Conservation (phyloP, 2,888 invertebrate species). For the Heteropelma amictum region DNA sequence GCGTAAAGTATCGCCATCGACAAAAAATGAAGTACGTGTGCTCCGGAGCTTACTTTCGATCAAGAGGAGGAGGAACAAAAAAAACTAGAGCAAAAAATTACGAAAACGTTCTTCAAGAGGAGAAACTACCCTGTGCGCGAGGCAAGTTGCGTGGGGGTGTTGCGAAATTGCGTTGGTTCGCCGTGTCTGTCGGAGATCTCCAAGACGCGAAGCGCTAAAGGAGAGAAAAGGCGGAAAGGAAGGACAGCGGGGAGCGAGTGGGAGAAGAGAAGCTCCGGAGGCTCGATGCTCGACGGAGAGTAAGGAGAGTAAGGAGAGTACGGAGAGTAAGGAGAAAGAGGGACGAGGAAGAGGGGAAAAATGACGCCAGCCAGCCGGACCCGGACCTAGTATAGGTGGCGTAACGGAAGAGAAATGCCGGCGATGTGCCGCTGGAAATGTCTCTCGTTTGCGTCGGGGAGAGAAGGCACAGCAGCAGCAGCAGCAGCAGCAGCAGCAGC, state of each 20-base stretch:
- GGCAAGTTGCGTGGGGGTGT: background rate
- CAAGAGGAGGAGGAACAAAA: background rate
- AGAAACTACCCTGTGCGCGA: background rate
- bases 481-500: too few relatives aligned
- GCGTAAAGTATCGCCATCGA: too few relatives aligned
- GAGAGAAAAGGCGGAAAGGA: too few relatives aligned
- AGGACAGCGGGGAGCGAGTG: background rate
- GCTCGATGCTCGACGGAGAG: slow-evolving; percentile 27
- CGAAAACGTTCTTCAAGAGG: background rate
- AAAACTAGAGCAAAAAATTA: background rate
- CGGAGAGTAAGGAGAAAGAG: slow-evolving; percentile 17
- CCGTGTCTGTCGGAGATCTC: slow-evolving; percentile 15
- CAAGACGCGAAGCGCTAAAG: slow-evolving; percentile 19
- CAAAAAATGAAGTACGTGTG: too few relatives aligned
- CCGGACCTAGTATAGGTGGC: slow-evolving; percentile 75
- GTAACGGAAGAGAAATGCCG: slow-evolving; percentile 71
- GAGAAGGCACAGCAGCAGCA: slow-evolving; percentile 69
- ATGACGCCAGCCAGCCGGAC: slow-evolving; percentile 70
- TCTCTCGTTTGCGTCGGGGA: slow-evolving; percentile 57
- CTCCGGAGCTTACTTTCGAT: too few relatives aligned
- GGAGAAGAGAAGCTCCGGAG: slow-evolving; percentile 23
- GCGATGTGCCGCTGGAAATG: slow-evolving; percentile 41
- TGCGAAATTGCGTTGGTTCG: slow-evolving; percentile 1
- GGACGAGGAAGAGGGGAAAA: slow-evolving; percentile 56
- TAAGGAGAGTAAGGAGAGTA: slow-evolving; percentile 25